Evolutionary conservation across 2,113 vertebrate genomes (phyloP).

Genomic region (Tragulus kanchil): DNA sequence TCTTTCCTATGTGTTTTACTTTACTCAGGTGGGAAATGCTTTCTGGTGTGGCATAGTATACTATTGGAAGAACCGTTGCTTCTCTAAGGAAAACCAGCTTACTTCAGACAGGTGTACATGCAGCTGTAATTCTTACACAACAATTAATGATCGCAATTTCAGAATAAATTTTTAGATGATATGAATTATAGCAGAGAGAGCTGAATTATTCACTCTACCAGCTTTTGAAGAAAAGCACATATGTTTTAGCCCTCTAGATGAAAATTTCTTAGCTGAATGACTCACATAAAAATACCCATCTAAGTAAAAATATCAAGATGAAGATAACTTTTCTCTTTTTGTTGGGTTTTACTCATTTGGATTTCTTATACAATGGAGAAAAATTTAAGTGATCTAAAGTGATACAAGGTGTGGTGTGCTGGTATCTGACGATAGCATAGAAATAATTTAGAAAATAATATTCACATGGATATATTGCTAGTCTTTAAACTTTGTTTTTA

Average conservation of each 20-base stretch:
- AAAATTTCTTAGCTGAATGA: conserved; percentile 46
- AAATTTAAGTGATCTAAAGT: not conserved
- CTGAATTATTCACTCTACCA: conserved; percentile 12
- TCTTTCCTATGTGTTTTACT: not conserved
- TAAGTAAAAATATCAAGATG: not conserved
- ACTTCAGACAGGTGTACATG: not conserved
- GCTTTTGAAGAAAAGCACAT: conserved; percentile 28
- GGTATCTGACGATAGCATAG: not conserved
- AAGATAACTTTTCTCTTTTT: conserved; percentile 20
- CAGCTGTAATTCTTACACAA: not conserved
- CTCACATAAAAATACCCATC: conserved; percentile 45
- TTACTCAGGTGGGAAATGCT: not conserved
- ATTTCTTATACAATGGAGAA: not conserved
- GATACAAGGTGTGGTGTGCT: not conserved
- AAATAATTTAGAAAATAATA: conserved; percentile 42
- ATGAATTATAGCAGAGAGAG: not conserved
- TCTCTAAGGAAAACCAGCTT: not conserved
- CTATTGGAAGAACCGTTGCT: not conserved
- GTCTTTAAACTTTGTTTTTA: conserved; percentile 6
- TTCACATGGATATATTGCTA: conserved; percentile 18
- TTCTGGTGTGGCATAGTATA: not conserved
- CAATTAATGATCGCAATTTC: not conserved
- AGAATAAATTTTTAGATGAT: not conserved
- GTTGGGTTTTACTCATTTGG: not conserved
- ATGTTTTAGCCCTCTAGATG: not conserved